Evolutionary conservation across 2,888 invertebrate genomes (phyloP), one percentile per base, ranked within the genome.

Genomic region (Unio pictorum): DNA sequence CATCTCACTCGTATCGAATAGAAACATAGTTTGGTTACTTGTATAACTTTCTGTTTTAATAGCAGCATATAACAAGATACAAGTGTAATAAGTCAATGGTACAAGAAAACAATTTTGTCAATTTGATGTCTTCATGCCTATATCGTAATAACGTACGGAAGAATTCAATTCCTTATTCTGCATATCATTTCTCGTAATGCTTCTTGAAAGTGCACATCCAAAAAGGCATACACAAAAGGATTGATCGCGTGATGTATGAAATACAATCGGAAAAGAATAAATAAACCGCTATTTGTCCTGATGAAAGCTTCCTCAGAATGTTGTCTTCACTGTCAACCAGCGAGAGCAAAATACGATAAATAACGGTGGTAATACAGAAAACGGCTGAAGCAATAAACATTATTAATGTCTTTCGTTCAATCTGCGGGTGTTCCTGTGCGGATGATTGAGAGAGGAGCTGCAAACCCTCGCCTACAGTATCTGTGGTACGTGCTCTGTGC

Each of bases 161-260:
- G 7, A 8, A 34, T 34, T 34, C 34, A 7, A 34, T 34, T 34
- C 34, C 8, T 7, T 34, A 34, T 8, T 15, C 15, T 28, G 28
- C 55, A 15, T 56, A 20, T 15, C 4, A 20, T 6, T 66, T 17
- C 26, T 60, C 63, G 67, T 45, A 76, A 55, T 34, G 64, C 68
- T 17, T 66, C 62, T 61, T 63, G 63, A 34, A 76, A 76, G 55
- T 66, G 69, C 23, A 74, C 71, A 67, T 76, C 76, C 28, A 76
- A 34, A n/a, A 72, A 60, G 17, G 73, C 76, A 45, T 74, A 76
- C 20, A 76, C 60, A 4, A 69, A 23, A 23, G 76, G 76, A 62
- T 73, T 76, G 34, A 73, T 70, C 18, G 68, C 74, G 30, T 76
- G 76, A 45, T 76, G 73, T 23, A 74, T 76, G 60, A 76, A 76